Conservation (phyloP, 2,888 invertebrate species). For the Synanthedon myopaeformis region DNA sequence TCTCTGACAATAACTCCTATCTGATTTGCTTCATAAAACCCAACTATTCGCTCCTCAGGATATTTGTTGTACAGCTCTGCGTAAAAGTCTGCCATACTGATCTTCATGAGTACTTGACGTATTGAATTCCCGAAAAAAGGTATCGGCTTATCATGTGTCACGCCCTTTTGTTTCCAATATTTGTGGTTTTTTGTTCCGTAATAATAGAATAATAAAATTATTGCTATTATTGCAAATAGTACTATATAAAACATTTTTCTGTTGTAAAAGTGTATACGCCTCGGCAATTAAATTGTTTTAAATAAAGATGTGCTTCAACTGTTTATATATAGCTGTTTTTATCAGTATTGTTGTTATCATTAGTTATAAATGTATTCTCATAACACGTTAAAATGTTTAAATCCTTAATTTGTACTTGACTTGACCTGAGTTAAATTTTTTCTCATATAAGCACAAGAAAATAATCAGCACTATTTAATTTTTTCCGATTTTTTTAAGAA, state of each 20-base stretch:
- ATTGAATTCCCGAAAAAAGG: slow-evolving; percentile 10
- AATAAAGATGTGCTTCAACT: too few relatives aligned
- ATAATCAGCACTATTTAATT: too few relatives aligned
- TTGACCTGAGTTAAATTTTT: too few relatives aligned
- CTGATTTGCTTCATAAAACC: slow-evolving; percentile 6
- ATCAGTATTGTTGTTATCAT: too few relatives aligned
- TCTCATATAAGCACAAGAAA: too few relatives aligned
- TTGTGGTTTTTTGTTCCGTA: slow-evolving; percentile 8
- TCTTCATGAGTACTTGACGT: slow-evolving; percentile 3
- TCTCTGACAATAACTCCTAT: slow-evolving; percentile 14
- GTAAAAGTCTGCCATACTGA: slow-evolving; percentile 7
- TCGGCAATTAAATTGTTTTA: too few relatives aligned
- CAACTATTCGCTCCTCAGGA: slow-evolving; percentile 11
- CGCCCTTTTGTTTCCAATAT: slow-evolving; percentile 10
- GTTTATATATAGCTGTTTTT: too few relatives aligned
- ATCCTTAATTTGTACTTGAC: too few relatives aligned
- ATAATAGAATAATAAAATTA: slow-evolving; percentile 4
- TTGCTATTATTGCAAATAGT: neutral
- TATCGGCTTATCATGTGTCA: slow-evolving; percentile 10
- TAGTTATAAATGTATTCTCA: too few relatives aligned
- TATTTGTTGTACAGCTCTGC: slow-evolving; percentile 11
- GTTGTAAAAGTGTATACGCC: too few relatives aligned
- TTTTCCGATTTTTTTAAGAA: too few relatives aligned
- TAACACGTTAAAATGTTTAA: too few relatives aligned
- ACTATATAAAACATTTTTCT: neutral